Evolutionary conservation across 1,140 invertebrate genomes (phyloP).

Genomic region (Saccostrea echinata): DNA sequence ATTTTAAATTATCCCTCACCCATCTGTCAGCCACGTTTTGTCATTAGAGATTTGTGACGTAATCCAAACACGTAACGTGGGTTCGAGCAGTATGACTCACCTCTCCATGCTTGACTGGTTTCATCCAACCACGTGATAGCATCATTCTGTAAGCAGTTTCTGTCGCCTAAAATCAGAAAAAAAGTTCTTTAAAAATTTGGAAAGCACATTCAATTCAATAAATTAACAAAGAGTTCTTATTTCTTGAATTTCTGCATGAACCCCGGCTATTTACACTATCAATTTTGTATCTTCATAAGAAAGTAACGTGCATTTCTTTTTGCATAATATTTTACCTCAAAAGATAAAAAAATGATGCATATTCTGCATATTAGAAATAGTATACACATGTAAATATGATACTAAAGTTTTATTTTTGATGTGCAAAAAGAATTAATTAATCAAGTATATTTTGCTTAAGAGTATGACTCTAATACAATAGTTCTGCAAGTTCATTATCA

Average conservation of each 20-base stretch:
- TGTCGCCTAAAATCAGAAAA: slow-evolving; percentile 83
- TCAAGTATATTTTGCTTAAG: no score
- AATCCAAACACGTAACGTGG: neutral
- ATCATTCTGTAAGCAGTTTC: slow-evolving; percentile 90
- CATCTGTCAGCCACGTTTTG: slow-evolving; percentile 17
- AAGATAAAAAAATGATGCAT: no score
- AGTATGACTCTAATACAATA: no score
- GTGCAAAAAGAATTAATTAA: no score
- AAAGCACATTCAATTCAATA: slow-evolving; percentile 16
- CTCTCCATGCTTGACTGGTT: slow-evolving; percentile 85
- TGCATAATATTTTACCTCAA: no score
- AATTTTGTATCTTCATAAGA: no score
- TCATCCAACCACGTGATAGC: slow-evolving; percentile 84
- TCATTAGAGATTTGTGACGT: slow-evolving; percentile 33
- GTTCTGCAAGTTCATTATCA: no score
- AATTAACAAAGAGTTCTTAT: neutral
- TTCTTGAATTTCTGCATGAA: neutral
- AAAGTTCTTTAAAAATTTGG: slow-evolving; percentile 39
- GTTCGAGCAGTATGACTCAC: slow-evolving; percentile 65
- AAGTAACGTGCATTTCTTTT: no score
- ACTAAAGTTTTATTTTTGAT: no score
- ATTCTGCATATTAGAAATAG: no score
- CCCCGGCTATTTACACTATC: no score
- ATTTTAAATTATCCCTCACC: slow-evolving; percentile 26
- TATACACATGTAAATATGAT: no score